phyloP scores from a whole-genome alignment of 2,888 invertebrate species.

The Congeria kusceri region DNA sequence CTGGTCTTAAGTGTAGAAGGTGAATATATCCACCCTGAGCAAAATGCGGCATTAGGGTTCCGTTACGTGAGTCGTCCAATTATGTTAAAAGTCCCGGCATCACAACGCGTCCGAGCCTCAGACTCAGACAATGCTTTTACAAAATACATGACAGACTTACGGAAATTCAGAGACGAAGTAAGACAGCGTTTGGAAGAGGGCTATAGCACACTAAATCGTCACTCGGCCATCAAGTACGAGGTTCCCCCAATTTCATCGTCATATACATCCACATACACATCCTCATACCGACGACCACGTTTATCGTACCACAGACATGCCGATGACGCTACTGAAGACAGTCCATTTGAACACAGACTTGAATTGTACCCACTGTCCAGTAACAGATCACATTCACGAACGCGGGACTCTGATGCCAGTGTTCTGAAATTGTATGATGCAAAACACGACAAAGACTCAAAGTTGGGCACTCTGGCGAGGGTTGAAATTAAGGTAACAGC shows the following conservation, averaged over 20 bases:
- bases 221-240: slow-evolving; percentile 31
- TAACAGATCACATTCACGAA: slow-evolving; percentile 24
- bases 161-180: slow-evolving; percentile 69
- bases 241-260: slow-evolving; percentile 38
- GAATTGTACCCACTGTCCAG: slow-evolving; percentile 65
- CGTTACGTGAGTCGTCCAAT: slow-evolving; percentile 78
- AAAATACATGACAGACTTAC: slow-evolving; percentile 68
- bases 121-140: slow-evolving; percentile 67
- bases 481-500: slow-evolving; percentile 79
- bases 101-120: slow-evolving; percentile 49
- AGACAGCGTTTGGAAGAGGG: slow-evolving; percentile 67
- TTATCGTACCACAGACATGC: slow-evolving; percentile 52
- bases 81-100: slow-evolving; percentile 69
- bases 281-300: slow-evolving; percentile 42
- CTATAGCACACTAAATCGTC: slow-evolving; percentile 59
- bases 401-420: slow-evolving; percentile 47
- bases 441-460: slow-evolving; percentile 53
- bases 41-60: slow-evolving; percentile 70
- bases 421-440: slow-evolving; percentile 62
- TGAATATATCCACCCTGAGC: slow-evolving; percentile 70
- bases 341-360: slow-evolving; percentile 62
- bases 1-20: slow-evolving; percentile 79
- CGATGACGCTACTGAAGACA: slow-evolving; percentile 57
- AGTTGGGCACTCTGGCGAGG: slow-evolving; percentile 76
- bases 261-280: slow-evolving; percentile 25